A percentile compares a stretch with the other conserved stretches of the same genome.
These are phyloP conservation scores for Mormoops blainvillei DNA, from an alignment of 2,113 vertebrate genomes.

Conservation along the genomic window DNA sequence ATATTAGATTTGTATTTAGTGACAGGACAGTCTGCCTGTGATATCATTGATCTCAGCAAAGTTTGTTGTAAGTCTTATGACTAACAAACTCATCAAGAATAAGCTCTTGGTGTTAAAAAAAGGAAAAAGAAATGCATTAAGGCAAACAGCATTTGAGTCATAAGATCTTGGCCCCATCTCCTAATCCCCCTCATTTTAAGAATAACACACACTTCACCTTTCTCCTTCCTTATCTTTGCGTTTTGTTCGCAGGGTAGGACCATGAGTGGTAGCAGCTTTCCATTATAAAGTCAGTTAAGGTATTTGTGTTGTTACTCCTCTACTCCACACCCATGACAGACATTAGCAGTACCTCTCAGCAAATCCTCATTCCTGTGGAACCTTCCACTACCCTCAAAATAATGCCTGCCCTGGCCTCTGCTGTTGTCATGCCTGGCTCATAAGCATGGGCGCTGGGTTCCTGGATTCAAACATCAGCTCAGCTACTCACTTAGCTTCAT, in stretches of 20 bases:
- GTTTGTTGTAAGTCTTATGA: background rate
- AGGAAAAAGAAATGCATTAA: background rate
- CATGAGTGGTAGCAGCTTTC: background rate
- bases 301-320: background rate
- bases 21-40: background rate
- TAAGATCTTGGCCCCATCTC: background rate
- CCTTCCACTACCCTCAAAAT: background rate
- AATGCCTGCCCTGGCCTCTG: background rate
- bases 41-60: background rate
- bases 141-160: background rate
- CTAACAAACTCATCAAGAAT: background rate
- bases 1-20: background rate
- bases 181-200: background rate
- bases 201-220: background rate
- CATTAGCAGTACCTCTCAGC: background rate
- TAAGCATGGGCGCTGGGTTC: background rate
- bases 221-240: background rate
- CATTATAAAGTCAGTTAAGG: background rate
- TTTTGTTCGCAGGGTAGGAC: background rate
- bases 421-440: background rate
- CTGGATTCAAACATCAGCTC: background rate
- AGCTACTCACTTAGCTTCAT: background rate
- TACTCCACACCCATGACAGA: background rate
- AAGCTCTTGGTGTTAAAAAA: background rate
- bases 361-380: background rate